Conservation (phyloP, 2,113 vertebrate species). For the Maccullochella peelii region DNA sequence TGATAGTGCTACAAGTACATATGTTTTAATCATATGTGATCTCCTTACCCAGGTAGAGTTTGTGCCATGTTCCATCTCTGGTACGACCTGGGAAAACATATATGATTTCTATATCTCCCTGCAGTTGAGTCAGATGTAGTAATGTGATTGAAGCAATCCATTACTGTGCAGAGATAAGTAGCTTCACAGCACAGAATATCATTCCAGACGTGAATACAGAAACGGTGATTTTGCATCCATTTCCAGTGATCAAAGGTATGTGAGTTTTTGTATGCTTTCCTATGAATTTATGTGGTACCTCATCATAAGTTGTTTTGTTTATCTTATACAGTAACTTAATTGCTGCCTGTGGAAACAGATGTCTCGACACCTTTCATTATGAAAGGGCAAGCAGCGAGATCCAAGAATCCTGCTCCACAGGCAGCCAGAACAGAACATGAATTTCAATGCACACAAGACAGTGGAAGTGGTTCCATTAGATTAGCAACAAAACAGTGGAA, state of each 20-base stretch:
- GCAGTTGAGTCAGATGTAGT: constrained; percentile 5
- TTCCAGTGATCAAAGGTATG: constrained; percentile 69
- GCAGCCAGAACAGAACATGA: constrained; percentile 47
- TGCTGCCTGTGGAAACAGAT: constrained; percentile 79
- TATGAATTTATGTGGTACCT: constrained; percentile 60
- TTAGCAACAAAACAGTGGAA: constrained; percentile 43
- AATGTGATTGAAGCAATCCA: constrained; percentile 23
- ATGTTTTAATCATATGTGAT: neutral
- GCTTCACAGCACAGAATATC: constrained; percentile 22
- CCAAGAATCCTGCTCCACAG: constrained; percentile 68
- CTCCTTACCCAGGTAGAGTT: neutral
- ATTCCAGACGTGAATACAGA: constrained; percentile 38
- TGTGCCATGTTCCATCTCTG: neutral
- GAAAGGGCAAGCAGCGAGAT: constrained; percentile 62
- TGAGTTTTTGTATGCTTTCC: constrained; percentile 38
- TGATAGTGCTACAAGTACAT: neutral
- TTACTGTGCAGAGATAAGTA: constrained; percentile 64
- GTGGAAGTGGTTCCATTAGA: constrained; percentile 39
- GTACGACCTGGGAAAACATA: neutral
- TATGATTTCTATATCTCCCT: neutral
- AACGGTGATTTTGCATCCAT: constrained; percentile 55
- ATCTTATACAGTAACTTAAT: constrained; percentile 78
- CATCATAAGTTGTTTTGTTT: constrained; percentile 79
- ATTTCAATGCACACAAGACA: constrained; percentile 50
- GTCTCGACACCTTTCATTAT: constrained; percentile 76